Base-by-base conservation (phyloP, 1,140 invertebrate species). In the Yoshiicerus persimilis region DNA sequence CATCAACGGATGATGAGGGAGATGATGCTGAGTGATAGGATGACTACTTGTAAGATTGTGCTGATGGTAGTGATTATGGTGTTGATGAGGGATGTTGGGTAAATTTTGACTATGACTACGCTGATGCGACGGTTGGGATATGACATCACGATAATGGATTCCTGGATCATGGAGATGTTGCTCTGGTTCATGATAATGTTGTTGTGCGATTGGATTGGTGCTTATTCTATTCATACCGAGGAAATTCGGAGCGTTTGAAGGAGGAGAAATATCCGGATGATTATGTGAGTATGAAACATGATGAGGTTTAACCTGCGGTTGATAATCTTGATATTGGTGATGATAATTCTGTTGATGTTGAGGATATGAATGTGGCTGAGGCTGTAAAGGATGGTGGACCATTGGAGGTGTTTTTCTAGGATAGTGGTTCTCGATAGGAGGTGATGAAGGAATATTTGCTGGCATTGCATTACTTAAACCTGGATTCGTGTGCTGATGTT, bases 121-220 rank as follows among this genome's bases (percentile, higher is more conserved):
- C 10, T 64, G 77, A 70, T 66, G 85, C n/a, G 85, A 16, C 30
- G 34, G 38, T 39, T 27, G 32, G 70, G 47, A 87, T 75, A 86
- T 90, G 86, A 38, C 87, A 41, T 84, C 41, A 38, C 83, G 38
- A 84, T 84, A 56, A 23, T 47, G 83, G 56, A 47, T 47, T 84
- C 83, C 38, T 30, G 23, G 70, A n/a, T 64, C 16, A 62, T 83
- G 41, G 34, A 75, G 25, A 83, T 80, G 30, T 8, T 77, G 34
- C 11, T 77, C 47, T 47, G 13, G 86, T 83, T 87, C 41, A 30
- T 88, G 47, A 84, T 88, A 27, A 25, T 56, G 23, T 25, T 85
- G 41, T 80, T 80, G 75, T 80, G 75, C 75, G 75, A 80, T 80
- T 20, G 75, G 75, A 80, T 80, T 80, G 75, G 11, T 80, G 23